Conservation (phyloP, 1,140 invertebrate species). For the Bradynema listronoti region DNA sequence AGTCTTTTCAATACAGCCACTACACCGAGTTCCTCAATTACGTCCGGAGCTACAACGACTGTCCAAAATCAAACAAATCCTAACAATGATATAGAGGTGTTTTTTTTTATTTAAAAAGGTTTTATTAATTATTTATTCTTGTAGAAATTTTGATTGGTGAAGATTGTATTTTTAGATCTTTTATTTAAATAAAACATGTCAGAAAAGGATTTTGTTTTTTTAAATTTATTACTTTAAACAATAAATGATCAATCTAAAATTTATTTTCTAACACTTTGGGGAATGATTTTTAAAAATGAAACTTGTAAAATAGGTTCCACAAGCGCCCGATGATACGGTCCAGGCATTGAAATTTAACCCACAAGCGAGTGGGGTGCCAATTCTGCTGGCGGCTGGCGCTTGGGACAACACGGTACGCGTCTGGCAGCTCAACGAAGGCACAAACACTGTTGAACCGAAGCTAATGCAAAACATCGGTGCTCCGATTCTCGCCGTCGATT, state of each 20-base stretch:
- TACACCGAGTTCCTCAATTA: slow-evolving; percentile 6
- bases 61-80: slow-evolving; percentile 24
- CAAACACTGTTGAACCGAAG: slow-evolving; percentile 71
- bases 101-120: not conserved
- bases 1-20: too few relatives aligned
- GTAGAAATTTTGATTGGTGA: not conserved
- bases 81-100: slow-evolving; percentile 29
- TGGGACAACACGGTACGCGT: slow-evolving; percentile 91
- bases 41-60: not conserved
- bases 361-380: slow-evolving; percentile 67
- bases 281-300: not conserved
- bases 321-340: slow-evolving; percentile 89
- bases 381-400: slow-evolving; percentile 86
- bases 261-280: too few relatives aligned
- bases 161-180: not conserved
- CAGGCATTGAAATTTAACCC: slow-evolving; percentile 85
- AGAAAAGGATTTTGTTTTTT: not conserved
- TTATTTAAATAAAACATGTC: not conserved
- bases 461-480: slow-evolving; percentile 89
- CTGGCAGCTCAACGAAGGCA: slow-evolving; percentile 74
- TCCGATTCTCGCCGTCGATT: slow-evolving; percentile 86
- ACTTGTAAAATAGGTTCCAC: slow-evolving; percentile 64
- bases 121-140: not conserved
- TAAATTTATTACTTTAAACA: slow-evolving; percentile 1
- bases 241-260: too few relatives aligned